Evolutionary conservation across 1,140 invertebrate species (phyloP).

Genomic region (Artemia franciscana): DNA sequence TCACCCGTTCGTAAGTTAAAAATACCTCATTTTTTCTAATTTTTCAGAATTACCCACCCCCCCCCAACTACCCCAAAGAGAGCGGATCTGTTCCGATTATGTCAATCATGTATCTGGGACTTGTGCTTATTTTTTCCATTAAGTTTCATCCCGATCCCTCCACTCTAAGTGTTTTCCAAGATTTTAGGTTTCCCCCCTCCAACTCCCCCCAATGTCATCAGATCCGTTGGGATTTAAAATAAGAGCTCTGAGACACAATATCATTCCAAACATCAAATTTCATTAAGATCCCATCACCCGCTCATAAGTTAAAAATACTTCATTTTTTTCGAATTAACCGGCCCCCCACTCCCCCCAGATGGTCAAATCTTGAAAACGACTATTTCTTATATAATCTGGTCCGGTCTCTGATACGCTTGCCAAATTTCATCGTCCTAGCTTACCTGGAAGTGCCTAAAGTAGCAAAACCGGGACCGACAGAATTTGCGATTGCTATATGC

Average conservation of each 20-base stretch:
- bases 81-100: neutral
- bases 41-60: neutral
- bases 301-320: too few species aligned
- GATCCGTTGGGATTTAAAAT: neutral
- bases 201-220: neutral
- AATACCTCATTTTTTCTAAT: too few species aligned
- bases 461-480: too few species aligned
- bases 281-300: neutral
- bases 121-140: neutral
- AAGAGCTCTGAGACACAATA: neutral
- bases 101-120: neutral
- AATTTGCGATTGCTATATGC: too few species aligned
- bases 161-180: neutral
- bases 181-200: neutral
- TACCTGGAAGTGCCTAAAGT: too few species aligned
- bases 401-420: too few species aligned
- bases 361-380: too few species aligned
- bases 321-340: neutral
- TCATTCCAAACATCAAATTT: neutral
- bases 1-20: too few species aligned
- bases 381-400: too few species aligned
- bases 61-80: neutral
- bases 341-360: too few species aligned
- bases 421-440: too few species aligned
- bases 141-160: neutral